Base-by-base conservation (phyloP, 1,140 invertebrate species). In the Aporrectodea caliginosa region DNA sequence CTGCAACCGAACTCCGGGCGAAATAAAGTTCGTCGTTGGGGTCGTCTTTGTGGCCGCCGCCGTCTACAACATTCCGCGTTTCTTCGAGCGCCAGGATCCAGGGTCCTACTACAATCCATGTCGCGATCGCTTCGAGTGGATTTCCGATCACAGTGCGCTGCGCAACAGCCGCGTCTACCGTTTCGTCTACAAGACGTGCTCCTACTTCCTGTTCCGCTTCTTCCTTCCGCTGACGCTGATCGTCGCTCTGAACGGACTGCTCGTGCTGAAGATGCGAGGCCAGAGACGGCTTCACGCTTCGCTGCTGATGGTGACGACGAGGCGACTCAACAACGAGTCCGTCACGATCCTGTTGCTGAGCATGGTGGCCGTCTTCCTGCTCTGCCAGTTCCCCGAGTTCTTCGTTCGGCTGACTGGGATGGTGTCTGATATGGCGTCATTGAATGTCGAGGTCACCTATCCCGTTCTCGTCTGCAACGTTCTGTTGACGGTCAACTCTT, bases 101-200 rank as follows among this genome's bases (percentile, higher is more conserved):
- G 6, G 22, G 43, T 58, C 6, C 43, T 58, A 58, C 43, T 58
- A 22, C 6, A 58, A 58, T 58, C 6, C 22, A 6, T 58, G 43
- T 22, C 6, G 43, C 6, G 22, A 22, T 12, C 43, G 43, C 43
- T 58, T 58, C 43, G 43, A 58, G 43, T 58, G 43, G 43, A 58
- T 58, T 6, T 58, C 43, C 43, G 43, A 58, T 58, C 43, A 58
- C 43, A 58, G 43, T 22, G 43, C 43, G 6, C 43, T 58, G 43
- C 43, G 43, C 22, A 58, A 58, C 1, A 35, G 71, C 77, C 68
- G 70, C 16, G 31, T 78, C 69, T 78, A 78, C 70, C 70, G 31
- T 69, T 33, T 78, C 69, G 68, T 78, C 69, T 78, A 78, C 69
- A 78, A 72, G 77, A 78, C 77, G 31, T 29, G n/a, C 77, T 6